Base-by-base conservation (phyloP, 2,888 invertebrate genomes). In the Thymelicus sylvestris region DNA sequence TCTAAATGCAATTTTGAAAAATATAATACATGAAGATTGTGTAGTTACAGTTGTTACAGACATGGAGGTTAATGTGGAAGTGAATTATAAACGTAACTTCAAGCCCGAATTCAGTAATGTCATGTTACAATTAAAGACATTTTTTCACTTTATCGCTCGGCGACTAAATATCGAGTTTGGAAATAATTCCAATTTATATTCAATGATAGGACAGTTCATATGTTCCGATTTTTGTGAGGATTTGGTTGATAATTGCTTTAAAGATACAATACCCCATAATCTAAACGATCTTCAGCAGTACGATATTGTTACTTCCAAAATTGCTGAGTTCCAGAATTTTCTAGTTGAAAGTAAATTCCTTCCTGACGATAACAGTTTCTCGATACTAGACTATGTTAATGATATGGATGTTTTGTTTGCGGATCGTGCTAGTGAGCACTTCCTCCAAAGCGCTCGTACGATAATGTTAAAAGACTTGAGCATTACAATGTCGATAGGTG, bases 391-490 rank as follows among this genome's bases (percentile, higher is more conserved):
- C 52, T 98, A 97, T 82, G 95, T 96, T 2, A 94, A 95, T 39
- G 96, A 97, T 84, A 95, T 97, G 71, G 97, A 97, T 83, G 91
- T 95, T 6, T 89, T 97, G 47, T 98, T 97, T 86, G 96, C 97
- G 47, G 95, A 96, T 80, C 97, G 97, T 80, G 96, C 97, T 67
- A 96, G 97, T 76, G 95, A 96, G 79, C 95, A 96, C 76, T 96
- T 97, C 74, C 86, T 97, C 69, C 95, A 95, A 70, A 94, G 92
- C 65, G 97, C 98, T 0, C 93, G 96, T 50, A 91, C 88, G 73
- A 95, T 98, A 61, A 97, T 98, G 95, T 95, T 95, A 67, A 96
- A 97, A 81, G 97, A 98, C 86, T 94, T 98, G 67, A 97, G 98
- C 85, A 95, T 96, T 75, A 96, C 96, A 78, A 94, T 95, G 83